These are phyloP conservation scores for Tetragonula clypearis DNA, from an alignment of 1,140 invertebrate genomes.

Conservation along the genomic window DNA sequence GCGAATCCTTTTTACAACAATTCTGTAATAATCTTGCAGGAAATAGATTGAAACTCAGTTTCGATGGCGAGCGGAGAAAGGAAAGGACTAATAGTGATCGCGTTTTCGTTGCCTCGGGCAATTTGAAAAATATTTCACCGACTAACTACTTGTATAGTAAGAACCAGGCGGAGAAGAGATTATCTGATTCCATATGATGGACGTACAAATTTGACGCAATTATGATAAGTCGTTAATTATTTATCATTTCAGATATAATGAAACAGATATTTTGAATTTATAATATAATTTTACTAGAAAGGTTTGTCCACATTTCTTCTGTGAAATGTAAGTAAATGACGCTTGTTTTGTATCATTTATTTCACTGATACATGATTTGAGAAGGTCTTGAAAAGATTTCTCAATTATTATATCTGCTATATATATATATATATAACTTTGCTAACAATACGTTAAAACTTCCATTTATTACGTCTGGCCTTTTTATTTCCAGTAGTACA, in stretches of 20 bases:
- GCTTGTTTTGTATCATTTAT: not conserved
- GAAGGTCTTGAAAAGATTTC: not conserved
- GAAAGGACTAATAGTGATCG: not conserved
- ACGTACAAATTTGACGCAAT: not conserved
- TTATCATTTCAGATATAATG: not conserved
- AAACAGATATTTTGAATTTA: not conserved
- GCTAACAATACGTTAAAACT: too few species aligned
- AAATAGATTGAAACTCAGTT: not conserved
- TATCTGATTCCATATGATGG: not conserved
- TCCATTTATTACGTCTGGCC: not conserved
- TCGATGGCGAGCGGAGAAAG: not conserved
- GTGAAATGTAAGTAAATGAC: not conserved
- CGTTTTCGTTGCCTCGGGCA: not conserved
- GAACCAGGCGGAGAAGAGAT: not conserved
- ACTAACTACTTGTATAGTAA: not conserved
- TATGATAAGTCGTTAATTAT: too few species aligned
- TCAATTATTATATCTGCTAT: not conserved
- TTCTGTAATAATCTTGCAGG: not conserved
- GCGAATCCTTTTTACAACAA: not conserved
- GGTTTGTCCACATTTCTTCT: not conserved
- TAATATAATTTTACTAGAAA: not conserved
- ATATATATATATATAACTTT: too few species aligned
- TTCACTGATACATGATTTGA: not conserved
- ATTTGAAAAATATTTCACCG: not conserved
- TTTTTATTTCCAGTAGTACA: not conserved